Conservation (phyloP, 2,888 invertebrate genomes). For the Macrophya alboannulata region DNA sequence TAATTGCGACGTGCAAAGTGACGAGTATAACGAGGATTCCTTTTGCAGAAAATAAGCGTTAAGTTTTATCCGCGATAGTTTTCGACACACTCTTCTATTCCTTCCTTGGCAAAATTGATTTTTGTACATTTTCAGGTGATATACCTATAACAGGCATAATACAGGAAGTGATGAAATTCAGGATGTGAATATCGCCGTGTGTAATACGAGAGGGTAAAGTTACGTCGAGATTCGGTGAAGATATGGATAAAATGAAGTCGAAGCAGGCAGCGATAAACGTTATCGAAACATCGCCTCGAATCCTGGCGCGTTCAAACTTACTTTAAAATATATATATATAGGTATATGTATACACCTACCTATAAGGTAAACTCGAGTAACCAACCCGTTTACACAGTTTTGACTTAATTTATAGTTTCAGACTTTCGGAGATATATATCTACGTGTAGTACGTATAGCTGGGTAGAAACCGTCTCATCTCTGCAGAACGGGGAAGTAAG, state of each 20-base stretch:
- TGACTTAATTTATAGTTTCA: constrained; percentile 27
- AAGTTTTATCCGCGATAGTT: too few species aligned
- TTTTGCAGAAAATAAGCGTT: not conserved
- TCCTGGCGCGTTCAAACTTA: not conserved
- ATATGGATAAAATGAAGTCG: not conserved
- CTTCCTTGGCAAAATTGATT: not conserved
- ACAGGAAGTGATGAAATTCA: constrained; percentile 13
- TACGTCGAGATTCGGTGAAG: not conserved
- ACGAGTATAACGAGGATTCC: not conserved
- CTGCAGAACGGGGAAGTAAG: not conserved
- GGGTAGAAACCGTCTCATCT: not conserved
- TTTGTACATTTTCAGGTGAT: not conserved
- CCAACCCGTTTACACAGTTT: constrained; percentile 6
- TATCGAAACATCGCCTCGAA: constrained; percentile 13
- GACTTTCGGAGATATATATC: constrained; percentile 7
- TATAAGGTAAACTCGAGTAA: not conserved
- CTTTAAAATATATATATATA: not conserved
- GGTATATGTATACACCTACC: not conserved
- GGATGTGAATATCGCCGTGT: not conserved
- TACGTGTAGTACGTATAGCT: not conserved
- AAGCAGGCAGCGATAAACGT: constrained; percentile 11
- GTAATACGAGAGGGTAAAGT: not conserved
- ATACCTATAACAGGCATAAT: not conserved
- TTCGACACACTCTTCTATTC: not conserved
- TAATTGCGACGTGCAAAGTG: not conserved